Base-by-base conservation (phyloP, 2,113 vertebrate genomes). In the Steatornis caripensis region DNA sequence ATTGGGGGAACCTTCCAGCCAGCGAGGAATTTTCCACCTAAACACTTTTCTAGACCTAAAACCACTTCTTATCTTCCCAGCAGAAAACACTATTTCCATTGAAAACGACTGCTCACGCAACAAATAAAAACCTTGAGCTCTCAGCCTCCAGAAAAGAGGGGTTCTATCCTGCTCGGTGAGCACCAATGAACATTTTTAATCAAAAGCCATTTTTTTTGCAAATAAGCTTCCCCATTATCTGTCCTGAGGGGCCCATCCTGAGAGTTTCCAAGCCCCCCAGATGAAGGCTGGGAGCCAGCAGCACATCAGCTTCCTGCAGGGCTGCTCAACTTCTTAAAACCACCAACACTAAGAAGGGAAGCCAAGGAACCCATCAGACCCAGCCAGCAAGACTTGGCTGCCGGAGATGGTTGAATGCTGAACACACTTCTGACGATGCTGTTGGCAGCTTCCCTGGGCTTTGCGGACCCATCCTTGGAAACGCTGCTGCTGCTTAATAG, bases 1-100 rank as follows among this genome's bases (percentile, higher is more conserved):
- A 53, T 7, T 15, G 12, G 66, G 55, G 87, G 54, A 96, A 53
- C 29, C 57, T 91, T 95, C 93, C 93, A 94, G 10, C 24, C n/a
- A 7, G 62, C 27, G 84, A 96, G 94, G 82, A 95, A 94, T 94
- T 93, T 96, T 96, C 93, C 94, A 94, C 87, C 91, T 94, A 87
- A 89, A 85, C 61, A 69, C 54, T 94, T 74, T 11, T 6, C 66
- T 93, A n/a, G 90, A 95, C 95, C 90, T 95, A 90, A 96, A 95
- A 85, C 85, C 26, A 19, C 77, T 94, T 60, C 58, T 89, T 94
- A 87, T 89, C 95, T 89, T 84, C 55, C 66, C 85, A 94, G 41
- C 71, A 93, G 87, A 82, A 94, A 93, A 89, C 29, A 36, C 46
- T 51, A 13, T 74, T 87, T 78, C 64, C 57, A 65, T 41, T 76